phyloP scores from a whole-genome alignment of 2,888 invertebrate species.

The Sipha maydis region DNA sequence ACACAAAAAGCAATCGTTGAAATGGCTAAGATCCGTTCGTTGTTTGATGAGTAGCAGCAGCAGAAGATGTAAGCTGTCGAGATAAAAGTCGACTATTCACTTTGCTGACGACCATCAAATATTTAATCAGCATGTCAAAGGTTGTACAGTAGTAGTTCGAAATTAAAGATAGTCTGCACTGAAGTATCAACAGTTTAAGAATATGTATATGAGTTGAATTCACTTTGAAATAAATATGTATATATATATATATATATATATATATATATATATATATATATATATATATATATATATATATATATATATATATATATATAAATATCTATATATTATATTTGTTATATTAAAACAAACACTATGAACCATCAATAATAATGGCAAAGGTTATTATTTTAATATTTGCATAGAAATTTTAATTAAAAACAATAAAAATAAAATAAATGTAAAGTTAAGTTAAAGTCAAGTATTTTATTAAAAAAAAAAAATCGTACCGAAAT shows the following conservation, averaged over 20 bases:
- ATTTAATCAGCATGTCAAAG: conserved; percentile 28
- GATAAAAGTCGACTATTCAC: conserved; percentile 16
- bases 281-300: too few species aligned
- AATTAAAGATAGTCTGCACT: neutral
- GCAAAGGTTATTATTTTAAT: neutral
- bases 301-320: too few species aligned
- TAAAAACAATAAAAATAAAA: neutral
- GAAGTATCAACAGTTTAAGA: neutral
- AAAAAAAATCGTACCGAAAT: neutral
- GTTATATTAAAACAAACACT: too few species aligned
- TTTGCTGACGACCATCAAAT: conserved; percentile 10
- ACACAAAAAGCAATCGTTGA: neutral
- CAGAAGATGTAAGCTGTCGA: neutral
- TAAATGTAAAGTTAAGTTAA: neutral
- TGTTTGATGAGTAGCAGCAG: neutral
- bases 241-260: too few species aligned
- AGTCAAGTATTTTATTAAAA: neutral
- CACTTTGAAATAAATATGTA: neutral
- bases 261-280: too few species aligned
- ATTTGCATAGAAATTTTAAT: neutral
- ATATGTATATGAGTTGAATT: neutral
- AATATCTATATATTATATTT: too few species aligned
- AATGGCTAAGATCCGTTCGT: neutral
- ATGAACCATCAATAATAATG: neutral
- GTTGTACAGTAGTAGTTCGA: neutral